Evolutionary conservation across 2,888 invertebrate species (phyloP), one percentile per base, ranked within the genome.

Genomic region (Tenthredo amoena): DNA sequence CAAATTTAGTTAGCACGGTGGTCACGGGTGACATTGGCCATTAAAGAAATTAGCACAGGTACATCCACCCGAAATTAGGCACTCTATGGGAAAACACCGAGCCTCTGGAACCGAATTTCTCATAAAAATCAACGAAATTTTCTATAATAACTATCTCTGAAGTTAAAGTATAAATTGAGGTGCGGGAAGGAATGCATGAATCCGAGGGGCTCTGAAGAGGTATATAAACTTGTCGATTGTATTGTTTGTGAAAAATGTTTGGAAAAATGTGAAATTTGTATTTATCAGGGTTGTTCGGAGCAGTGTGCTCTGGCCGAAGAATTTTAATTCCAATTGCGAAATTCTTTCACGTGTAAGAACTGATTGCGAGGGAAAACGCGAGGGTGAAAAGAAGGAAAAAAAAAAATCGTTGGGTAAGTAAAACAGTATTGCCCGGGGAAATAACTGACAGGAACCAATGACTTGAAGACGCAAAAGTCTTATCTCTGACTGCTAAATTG

Each of bases 361-460:
- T 62, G 62, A 62, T 62, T 62, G 21, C 21, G 9, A 62, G 62
- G 26, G 62, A 9, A 62, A 26, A 62, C 10, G 12, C 21, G 62
- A 12, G 21, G 62, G 26, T 12, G 9, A n/a, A 10, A 62, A 9
- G 12, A 50, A 21, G 58, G 12, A 26, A 26, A 21, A 58, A 58
- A 37, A 71, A 71, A 71, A 71, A 18, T 18, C 71, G 7, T 1
- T 71, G 34, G 31, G 18, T 26, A 71, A 34, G 71, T 37, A 34
- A n/a, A 37, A 40, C 37, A 71, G 37, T 71, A 40, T 71, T 71
- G n/a, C 15, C 71, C 37, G 71, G 37, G 71, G 37, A 71, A 71
- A 37, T 37, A 71, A 37, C 34, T 37, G 34, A 71, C 71, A 62
- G 18, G 37, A n/a, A 71, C 37, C 34, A 71, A 37, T 31, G 62